Evolutionary conservation across 2,888 invertebrate genomes (phyloP), one percentile per base, ranked within the genome.

Genomic region (Cerastis rubricosa): DNA sequence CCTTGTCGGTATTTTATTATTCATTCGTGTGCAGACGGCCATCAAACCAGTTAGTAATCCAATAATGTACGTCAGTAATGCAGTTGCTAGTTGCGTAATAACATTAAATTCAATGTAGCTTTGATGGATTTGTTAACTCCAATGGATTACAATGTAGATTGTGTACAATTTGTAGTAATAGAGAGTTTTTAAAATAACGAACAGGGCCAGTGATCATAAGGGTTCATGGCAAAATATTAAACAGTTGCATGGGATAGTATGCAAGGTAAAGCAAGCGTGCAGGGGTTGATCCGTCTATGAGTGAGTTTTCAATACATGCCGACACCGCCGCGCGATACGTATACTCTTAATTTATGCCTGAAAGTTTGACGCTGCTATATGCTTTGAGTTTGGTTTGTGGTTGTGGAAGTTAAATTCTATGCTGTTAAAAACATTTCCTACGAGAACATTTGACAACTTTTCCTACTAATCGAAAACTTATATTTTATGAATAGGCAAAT

Each of bases 91-190:
- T 43, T 49, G 40, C 11, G 25, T 51, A 76, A 71, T 29, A 54
- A 25, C 35, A 59, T 79, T 74, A 65, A 78, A 74, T 47, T 45
- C 49, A 74, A 40, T 74, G 78, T 78, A 64, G 35, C 43, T 57
- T 67, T 78, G 17, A 78, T 73, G 49, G 45, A 74, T 65, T 65
- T 45, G 49, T 47, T 45, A 11, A 25, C 8, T 25, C 3, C 12
- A 22, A 64, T 49, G n/a, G 12, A 54, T n/a, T 29, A 72, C 67
- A 79, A 25, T 78, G 72, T 19, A 66, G 22, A 25, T 25, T 17
- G 61, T 29, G n/a, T n/a, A 19, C 14, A 14, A n/a, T 19, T 12
- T 51, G n/a, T 43, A n/a, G 19, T 47, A 45, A 11, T 0, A 57
- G 11, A 69, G n/a, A 25, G 7, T 7, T 40, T 54, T 19, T 35